Percentiles rank a stretch among this genome's conserved stretches.
These are phyloP conservation scores for Cinara cedri DNA, from an alignment of 2,888 invertebrate genomes.

Conservation along the genomic window DNA sequence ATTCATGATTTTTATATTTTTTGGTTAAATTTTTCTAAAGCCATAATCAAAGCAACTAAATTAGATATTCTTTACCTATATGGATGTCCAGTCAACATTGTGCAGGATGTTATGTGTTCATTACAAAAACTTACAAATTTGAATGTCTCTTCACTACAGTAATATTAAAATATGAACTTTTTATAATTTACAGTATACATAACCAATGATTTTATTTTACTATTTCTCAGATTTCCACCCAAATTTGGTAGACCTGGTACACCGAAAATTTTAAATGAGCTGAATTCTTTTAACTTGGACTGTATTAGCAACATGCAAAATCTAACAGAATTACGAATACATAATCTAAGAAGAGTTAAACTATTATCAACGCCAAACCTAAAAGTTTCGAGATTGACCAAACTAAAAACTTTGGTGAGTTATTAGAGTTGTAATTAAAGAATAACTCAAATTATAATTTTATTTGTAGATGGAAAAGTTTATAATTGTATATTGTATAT, in stretches of 20 bases:
- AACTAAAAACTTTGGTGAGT: conserved; percentile 72
- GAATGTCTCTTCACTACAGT: conserved; percentile 75
- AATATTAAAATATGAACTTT: conserved; percentile 31
- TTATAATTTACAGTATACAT: not conserved
- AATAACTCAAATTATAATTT: not conserved
- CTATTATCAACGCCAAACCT: conserved; percentile 66
- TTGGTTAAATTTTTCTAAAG: conserved; percentile 74
- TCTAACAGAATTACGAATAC: conserved; percentile 76
- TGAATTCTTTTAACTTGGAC: conserved; percentile 72
- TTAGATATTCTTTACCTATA: conserved; percentile 72
- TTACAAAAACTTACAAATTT: conserved; percentile 72
- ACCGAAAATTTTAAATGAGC: not conserved
- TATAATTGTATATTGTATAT: no score
- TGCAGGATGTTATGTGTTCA: conserved; percentile 72
- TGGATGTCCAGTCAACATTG: conserved; percentile 74
- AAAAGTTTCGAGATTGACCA: conserved; percentile 70
- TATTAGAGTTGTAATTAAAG: conserved; percentile 67
- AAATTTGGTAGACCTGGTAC: not conserved
- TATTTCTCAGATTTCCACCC: conserved; percentile 17
- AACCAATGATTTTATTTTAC: not conserved
- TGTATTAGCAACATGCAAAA: conserved; percentile 69
- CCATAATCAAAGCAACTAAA: conserved; percentile 70
- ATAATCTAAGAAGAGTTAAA: conserved; percentile 73
- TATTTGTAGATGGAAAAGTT: not conserved
- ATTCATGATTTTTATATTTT: conserved; percentile 68